phyloP scores from a whole-genome alignment of 2,797 vertebrate genomes.

The Pangasius krempfi region DNA sequence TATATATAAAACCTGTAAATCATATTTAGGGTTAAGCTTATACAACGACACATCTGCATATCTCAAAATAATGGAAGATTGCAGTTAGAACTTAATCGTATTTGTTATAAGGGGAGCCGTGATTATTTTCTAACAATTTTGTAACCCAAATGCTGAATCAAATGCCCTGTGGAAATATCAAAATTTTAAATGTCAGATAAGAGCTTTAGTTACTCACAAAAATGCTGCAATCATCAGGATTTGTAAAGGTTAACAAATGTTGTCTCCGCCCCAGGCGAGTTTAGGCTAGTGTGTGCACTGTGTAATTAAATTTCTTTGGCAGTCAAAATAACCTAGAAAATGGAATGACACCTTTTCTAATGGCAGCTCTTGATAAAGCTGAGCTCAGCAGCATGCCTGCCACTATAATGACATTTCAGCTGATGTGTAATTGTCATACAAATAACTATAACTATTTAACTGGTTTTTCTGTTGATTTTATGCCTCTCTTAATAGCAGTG shows the following conservation, averaged over 20 bases:
- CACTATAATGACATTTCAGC: not conserved
- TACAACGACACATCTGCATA: too few relatives aligned
- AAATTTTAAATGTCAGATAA: constrained; percentile 20
- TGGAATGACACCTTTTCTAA: not conserved
- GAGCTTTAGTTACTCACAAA: constrained; percentile 5
- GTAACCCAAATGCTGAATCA: not conserved
- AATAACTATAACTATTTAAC: not conserved
- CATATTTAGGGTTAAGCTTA: not conserved
- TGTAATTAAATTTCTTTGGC: not conserved
- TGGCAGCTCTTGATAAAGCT: not conserved
- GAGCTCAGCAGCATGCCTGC: too few relatives aligned
- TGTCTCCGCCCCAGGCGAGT: not conserved
- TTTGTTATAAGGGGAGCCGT: not conserved
- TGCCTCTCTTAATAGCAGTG: not conserved
- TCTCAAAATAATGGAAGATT: not conserved
- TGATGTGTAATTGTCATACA: constrained; percentile 4
- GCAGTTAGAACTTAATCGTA: not conserved
- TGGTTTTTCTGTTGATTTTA: not conserved
- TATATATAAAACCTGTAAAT: not conserved
- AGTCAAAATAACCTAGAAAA: constrained; percentile 12
- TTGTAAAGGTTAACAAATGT: constrained; percentile 40
- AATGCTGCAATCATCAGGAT: constrained; percentile 4
- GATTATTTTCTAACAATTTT: not conserved
- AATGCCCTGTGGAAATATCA: constrained; percentile 21
- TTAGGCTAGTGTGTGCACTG: not conserved